Evolutionary conservation across 2,888 invertebrate genomes (phyloP), one percentile per base, ranked within the genome.

Genomic region (Spodoptera exigua): DNA sequence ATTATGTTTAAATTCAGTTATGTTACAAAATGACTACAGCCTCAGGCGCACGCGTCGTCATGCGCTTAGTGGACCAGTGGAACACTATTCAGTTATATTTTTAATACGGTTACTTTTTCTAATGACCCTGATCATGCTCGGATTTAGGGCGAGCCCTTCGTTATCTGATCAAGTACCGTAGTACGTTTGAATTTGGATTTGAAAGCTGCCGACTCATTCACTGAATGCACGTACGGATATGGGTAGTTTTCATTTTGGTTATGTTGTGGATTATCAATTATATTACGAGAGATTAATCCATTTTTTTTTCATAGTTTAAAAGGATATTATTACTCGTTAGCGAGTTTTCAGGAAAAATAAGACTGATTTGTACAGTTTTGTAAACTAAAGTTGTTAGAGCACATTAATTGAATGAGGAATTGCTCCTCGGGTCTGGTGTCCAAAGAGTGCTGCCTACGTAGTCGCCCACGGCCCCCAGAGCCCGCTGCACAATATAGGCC

Each of bases 61-160:
- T 82, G 85, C 83, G 86, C 83, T 92, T 87, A 87, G 90, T 93
- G 79, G 91, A 92, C 76, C 83, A 92, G 90, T 93, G 78, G 91
- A 89, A 67, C 92, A 86, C 80, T 85, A 89, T 91, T 91, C 92
- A 84, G 92, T 93, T 93, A 92, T 88, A 80, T 90, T 87, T 89
- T 89, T 90, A 88, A 88, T 91, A 90, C 91, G 90, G 91, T 92
- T 90, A 89, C 86, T 91, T 89, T 85, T 91, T 90, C 80, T 84
- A 86, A 83, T 87, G 86, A 84, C 84, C 83, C 84, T 87, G 81
- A 88, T 90, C 81, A 83, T 80, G 80, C 70, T 53, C 77, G 79
- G 76, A 80, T 84, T 83, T 78, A 76, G 81, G 80, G 70, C 81
- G 71, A 81, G 87, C 90, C 92, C 90, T 91, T 88, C 80, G 75